Evolutionary conservation across 2,797 vertebrate species (phyloP).

Genomic region (Oreonectes daqikongensis): DNA sequence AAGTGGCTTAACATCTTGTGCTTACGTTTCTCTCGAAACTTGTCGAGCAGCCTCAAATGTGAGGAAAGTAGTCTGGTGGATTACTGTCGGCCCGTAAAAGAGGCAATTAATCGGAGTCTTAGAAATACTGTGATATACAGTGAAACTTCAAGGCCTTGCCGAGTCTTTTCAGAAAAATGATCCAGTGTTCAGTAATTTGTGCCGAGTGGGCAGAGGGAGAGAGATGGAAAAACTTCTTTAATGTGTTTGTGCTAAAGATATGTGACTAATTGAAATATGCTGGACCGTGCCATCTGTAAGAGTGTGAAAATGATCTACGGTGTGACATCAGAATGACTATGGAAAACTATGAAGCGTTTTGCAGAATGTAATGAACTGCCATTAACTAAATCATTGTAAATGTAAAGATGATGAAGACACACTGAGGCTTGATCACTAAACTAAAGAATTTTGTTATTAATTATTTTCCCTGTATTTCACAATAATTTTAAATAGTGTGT

Average conservation of each 20-base stretch:
- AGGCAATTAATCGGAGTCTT: constrained; percentile 80
- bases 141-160: constrained; percentile 72
- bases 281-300: constrained; percentile 26
- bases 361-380: not conserved
- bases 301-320: constrained; percentile 27
- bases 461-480: too few species aligned
- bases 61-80: constrained; percentile 75
- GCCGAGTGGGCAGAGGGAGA: constrained; percentile 33
- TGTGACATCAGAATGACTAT: constrained; percentile 3
- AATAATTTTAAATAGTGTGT: not conserved
- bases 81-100: constrained; percentile 76
- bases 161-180: constrained; percentile 72
- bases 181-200: constrained; percentile 72
- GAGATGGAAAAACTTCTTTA: constrained; percentile 31
- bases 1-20: constrained; percentile 57
- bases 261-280: constrained; percentile 49
- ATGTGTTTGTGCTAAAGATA: constrained; percentile 34
- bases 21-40: constrained; percentile 50
- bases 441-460: too few species aligned
- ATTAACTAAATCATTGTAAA: not conserved
- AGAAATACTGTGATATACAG: constrained; percentile 68
- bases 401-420: not conserved
- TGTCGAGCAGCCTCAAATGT: constrained; percentile 60
- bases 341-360: constrained; percentile 5
- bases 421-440: not conserved